phyloP scores from a whole-genome alignment of 2,113 vertebrate genomes.

The Zosterops lateralis region DNA sequence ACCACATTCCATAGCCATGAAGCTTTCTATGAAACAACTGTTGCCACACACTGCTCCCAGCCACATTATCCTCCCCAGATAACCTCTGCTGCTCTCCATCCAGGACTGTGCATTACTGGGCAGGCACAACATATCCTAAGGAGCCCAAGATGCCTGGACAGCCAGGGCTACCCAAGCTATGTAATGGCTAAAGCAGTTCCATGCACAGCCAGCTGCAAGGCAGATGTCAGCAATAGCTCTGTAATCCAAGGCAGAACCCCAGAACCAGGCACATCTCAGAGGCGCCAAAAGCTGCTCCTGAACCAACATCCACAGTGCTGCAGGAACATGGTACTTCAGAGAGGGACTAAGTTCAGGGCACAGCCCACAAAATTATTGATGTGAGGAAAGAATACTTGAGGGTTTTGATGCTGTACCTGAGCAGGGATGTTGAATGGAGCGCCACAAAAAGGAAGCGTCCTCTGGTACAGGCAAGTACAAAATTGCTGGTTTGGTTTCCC shows the following conservation, averaged over 20 bases:
- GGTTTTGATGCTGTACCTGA: neutral
- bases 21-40: neutral
- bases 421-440: neutral
- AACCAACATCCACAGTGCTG: neutral
- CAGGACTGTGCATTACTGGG: neutral
- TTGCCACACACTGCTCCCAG: neutral
- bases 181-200: neutral
- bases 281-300: neutral
- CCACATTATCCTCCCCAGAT: neutral
- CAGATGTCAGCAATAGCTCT: neutral
- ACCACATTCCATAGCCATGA: neutral
- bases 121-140: accelerated
- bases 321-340: accelerated
- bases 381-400: neutral
- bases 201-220: neutral
- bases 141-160: neutral
- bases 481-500: neutral
- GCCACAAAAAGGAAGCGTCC: neutral
- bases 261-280: neutral
- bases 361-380: neutral
- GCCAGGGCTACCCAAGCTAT: neutral
- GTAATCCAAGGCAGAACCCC: neutral
- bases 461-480: neutral
- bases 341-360: neutral
- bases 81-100: neutral